These are phyloP conservation scores for Typhlomys cinereus DNA, from an alignment of 2,113 vertebrate species.

Conservation along the genomic window DNA sequence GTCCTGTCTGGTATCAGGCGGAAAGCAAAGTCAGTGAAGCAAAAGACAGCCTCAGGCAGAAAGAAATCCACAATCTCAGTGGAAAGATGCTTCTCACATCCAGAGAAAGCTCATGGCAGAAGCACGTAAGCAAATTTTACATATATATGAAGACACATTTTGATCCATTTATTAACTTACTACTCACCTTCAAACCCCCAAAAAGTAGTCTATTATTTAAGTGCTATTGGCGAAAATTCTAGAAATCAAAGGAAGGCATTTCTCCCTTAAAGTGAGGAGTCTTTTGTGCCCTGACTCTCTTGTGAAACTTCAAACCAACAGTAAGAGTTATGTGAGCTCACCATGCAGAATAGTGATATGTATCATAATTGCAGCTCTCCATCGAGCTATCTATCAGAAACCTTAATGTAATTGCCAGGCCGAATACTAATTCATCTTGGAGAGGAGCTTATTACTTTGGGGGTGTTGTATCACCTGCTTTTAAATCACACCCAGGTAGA, in stretches of 20 bases:
- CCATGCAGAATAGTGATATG: conserved; percentile 70
- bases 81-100: not conserved
- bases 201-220: conserved; percentile 66
- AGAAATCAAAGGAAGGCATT: conserved; percentile 58
- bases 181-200: conserved; percentile 54
- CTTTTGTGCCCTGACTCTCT: conserved; percentile 54
- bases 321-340: conserved; percentile 66
- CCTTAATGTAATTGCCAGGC: conserved; percentile 79
- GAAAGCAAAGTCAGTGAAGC: not conserved
- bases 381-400: conserved; percentile 74
- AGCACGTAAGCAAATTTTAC: not conserved
- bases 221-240: conserved; percentile 33
- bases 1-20: not conserved
- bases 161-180: conserved; percentile 41
- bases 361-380: conserved; percentile 76
- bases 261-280: not conserved
- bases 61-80: not conserved
- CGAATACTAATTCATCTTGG: conserved; percentile 76
- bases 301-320: conserved; percentile 67
- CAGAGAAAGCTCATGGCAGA: not conserved
- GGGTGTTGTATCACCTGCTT: conserved; percentile 73
- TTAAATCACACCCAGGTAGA: conserved; percentile 73
- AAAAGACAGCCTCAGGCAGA: not conserved
- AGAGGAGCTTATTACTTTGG: conserved; percentile 73
- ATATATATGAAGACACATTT: too few species aligned